These are phyloP conservation scores for Apantesis nais DNA, from an alignment of 2,888 invertebrate species.

Conservation along the genomic window DNA sequence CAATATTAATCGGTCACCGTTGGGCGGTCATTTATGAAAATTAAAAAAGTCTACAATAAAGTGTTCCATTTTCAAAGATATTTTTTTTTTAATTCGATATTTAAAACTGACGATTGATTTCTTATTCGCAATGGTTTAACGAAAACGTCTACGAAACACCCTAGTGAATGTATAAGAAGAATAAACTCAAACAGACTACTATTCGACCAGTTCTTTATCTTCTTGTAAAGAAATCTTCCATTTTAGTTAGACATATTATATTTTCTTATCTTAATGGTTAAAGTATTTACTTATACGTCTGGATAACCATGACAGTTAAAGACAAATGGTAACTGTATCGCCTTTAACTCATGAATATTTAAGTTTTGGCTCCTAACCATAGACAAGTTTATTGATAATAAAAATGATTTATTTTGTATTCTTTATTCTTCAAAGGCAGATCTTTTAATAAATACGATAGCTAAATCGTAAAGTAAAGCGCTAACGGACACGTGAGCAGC, in stretches of 20 bases:
- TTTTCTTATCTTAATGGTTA: conserved; percentile 39
- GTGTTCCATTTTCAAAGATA: too few species aligned
- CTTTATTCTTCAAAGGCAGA: too few species aligned
- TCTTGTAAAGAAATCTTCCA: conserved; percentile 24
- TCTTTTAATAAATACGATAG: too few species aligned
- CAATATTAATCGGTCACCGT: neutral
- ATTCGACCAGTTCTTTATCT: conserved; percentile 32
- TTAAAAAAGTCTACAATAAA: neutral
- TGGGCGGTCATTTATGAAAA: neutral
- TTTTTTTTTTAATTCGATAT: too few species aligned
- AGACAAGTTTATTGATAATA: too few species aligned
- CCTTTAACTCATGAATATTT: conserved; percentile 22
- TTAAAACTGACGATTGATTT: too few species aligned
- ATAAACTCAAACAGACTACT: neutral
- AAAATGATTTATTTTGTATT: too few species aligned
- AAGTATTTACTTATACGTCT: conserved; percentile 29
- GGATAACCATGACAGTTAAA: conserved; percentile 27
- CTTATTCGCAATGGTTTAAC: too few species aligned
- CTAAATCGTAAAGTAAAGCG: too few species aligned
- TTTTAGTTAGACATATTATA: conserved; percentile 29
- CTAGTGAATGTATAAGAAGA: neutral
- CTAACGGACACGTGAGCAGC: too few species aligned
- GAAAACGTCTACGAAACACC: too few species aligned
- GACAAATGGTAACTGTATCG: conserved; percentile 24
- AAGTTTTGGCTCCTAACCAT: neutral